Evolutionary conservation across 2,797 vertebrate genomes (phyloP).

Genomic region (Chromis chromis): DNA sequence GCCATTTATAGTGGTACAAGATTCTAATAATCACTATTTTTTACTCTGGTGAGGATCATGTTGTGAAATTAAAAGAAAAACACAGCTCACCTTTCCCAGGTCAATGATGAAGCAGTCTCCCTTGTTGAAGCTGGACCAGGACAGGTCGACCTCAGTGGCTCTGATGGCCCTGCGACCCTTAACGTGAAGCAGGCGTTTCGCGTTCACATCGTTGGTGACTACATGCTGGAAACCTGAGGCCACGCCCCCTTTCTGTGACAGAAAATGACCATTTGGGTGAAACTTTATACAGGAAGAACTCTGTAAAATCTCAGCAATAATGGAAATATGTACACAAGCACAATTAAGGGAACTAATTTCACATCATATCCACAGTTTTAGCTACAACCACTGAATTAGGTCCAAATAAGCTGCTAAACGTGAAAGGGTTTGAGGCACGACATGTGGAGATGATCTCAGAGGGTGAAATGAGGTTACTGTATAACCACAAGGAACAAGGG

Average conservation of each 20-base stretch:
- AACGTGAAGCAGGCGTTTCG: constrained; percentile 82
- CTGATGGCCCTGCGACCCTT: constrained; percentile 85
- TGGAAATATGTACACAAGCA: background rate
- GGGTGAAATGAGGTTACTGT: background rate
- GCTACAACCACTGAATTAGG: background rate
- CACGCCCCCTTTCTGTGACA: constrained; percentile 82
- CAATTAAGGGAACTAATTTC: background rate
- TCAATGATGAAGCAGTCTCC: constrained; percentile 88
- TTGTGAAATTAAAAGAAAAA: background rate
- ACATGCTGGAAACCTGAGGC: constrained; percentile 86
- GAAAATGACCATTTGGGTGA: background rate
- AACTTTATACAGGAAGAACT: background rate
- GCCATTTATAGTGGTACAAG: no score
- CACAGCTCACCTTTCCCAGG: constrained; percentile 77
- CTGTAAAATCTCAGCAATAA: background rate
- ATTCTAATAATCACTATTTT: no score
- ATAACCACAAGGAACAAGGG: constrained; percentile 18
- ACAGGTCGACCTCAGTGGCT: constrained; percentile 81
- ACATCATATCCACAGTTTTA: background rate
- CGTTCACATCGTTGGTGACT: constrained; percentile 65
- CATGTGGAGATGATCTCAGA: background rate
- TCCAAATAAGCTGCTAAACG: background rate
- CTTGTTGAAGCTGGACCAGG: constrained; percentile 85
- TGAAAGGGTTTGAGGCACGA: constrained; percentile 9
- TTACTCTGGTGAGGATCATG: no score